A percentile compares a stretch with the other conserved stretches of the same genome.
Evolutionary conservation across 2,113 vertebrate genomes (phyloP).

Genomic region (Chiloscyllium plagiosum): DNA sequence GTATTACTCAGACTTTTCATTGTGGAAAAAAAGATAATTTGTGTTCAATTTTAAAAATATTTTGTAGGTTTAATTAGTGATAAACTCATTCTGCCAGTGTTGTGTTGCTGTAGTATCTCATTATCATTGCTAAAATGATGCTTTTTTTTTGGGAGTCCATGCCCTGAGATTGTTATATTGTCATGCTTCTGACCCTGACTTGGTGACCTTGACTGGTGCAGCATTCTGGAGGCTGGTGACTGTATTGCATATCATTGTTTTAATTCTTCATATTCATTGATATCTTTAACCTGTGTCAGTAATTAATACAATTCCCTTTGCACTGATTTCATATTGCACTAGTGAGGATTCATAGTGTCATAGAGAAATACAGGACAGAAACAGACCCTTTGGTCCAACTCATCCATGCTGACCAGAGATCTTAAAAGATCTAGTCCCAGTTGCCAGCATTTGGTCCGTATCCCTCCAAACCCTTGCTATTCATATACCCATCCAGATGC

Average conservation of each 20-base stretch:
- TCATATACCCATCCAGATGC: no score
- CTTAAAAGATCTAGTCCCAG: no score
- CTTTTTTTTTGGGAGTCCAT: not conserved
- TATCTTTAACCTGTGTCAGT: not conserved
- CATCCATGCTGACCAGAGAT: no score
- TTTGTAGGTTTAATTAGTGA: not conserved
- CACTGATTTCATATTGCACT: not conserved
- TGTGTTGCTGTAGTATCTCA: not conserved
- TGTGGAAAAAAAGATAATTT: not conserved
- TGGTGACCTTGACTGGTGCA: not conserved
- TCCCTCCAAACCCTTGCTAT: no score
- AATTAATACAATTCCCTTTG: not conserved
- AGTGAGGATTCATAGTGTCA: not conserved
- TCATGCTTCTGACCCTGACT: not conserved
- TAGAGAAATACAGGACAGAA: no score
- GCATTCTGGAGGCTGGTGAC: not conserved
- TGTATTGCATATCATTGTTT: slow-evolving; percentile 9
- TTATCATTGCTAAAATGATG: not conserved
- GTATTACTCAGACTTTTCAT: not conserved
- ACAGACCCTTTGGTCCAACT: no score
- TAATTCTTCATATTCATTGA: not conserved
- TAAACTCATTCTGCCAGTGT: not conserved
- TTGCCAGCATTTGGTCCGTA: no score
- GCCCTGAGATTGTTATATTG: not conserved
- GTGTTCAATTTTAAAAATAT: not conserved